phyloP scores from a whole-genome alignment of 2,888 invertebrate species.

The Strigamia crassipes region DNA sequence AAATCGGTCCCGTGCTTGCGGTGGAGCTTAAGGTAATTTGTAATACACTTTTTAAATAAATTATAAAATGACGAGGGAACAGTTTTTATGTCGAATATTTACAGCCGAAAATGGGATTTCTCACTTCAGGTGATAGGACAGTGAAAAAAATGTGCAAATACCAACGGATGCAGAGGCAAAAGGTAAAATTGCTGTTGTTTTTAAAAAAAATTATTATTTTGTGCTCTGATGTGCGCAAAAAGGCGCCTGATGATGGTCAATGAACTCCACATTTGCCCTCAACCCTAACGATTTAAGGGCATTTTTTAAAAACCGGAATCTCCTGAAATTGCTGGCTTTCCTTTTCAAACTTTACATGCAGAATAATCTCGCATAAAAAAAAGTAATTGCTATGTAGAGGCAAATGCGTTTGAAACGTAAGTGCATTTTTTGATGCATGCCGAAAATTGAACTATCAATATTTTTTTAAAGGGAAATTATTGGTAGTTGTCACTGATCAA shows the following conservation, averaged over 20 bases:
- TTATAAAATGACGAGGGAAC: too few species aligned
- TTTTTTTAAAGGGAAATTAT: too few species aligned
- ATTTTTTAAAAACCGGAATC: neutral
- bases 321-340: neutral
- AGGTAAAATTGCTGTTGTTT: neutral
- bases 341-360: slow-evolving; percentile 2
- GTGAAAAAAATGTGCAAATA: neutral
- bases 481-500: too few species aligned
- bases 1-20: neutral
- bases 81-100: neutral
- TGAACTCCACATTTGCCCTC: neutral
- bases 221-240: slow-evolving; percentile 5
- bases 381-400: neutral
- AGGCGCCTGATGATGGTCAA: neutral
- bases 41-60: neutral
- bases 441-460: neutral
- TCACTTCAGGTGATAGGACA: neutral
- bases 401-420: neutral
- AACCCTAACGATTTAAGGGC: neutral
- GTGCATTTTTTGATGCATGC: neutral
- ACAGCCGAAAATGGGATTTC: slow-evolving; percentile 10
- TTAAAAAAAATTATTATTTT: neutral
- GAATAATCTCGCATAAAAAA: neutral
- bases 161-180: neutral
- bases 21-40: neutral